These are phyloP conservation scores for Larimichthys crocea DNA, from an alignment of 2,113 vertebrate genomes.

Conservation along the genomic window DNA sequence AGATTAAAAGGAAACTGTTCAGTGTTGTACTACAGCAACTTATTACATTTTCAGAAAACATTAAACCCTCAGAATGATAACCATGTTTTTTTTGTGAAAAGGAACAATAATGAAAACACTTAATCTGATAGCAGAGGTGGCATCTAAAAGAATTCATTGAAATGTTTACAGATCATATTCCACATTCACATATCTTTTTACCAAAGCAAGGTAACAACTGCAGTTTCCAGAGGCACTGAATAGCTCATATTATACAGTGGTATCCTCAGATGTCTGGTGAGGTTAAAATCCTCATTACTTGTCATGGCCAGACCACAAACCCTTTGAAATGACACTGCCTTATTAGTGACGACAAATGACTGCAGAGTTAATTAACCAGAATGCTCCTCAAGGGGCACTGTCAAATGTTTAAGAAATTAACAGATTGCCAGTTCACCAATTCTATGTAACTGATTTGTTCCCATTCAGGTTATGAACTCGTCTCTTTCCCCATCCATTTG, in stretches of 20 bases:
- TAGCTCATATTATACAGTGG: constrained; percentile 46
- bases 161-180: background rate
- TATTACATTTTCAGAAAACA: background rate
- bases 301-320: constrained; percentile 72
- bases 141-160: background rate
- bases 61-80: background rate
- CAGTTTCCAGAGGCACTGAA: constrained; percentile 37
- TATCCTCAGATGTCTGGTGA: constrained; percentile 63
- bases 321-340: constrained; percentile 81
- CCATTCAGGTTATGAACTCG: constrained; percentile 72
- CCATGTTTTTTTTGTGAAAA: background rate
- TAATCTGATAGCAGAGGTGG: background rate
- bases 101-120: background rate
- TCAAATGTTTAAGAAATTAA: constrained; percentile 84
- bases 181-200: background rate
- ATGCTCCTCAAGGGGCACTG: constrained; percentile 78
- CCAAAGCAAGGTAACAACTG: constrained; percentile 18
- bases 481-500: constrained; percentile 62
- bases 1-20: background rate
- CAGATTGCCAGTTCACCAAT: constrained; percentile 78
- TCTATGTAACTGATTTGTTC: constrained; percentile 84
- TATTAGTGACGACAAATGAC: constrained; percentile 82
- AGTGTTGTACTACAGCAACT: background rate
- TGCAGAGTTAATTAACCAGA: constrained; percentile 81
- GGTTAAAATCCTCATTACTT: constrained; percentile 82